Base-by-base conservation (phyloP, 2,888 invertebrate species). In the Trissonchulus latispiculum region DNA sequence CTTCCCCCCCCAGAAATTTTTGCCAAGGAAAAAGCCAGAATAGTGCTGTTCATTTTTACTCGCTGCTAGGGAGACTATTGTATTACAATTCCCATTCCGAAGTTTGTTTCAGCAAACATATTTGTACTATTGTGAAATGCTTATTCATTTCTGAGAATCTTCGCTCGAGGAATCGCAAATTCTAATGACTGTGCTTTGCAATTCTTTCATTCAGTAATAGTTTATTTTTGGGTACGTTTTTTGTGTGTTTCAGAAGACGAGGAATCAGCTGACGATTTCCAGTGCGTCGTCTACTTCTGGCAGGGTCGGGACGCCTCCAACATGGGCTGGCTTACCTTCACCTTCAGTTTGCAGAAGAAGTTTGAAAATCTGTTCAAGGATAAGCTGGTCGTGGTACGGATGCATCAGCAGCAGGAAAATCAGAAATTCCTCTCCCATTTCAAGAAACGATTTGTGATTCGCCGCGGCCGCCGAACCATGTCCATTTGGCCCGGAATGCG, bases 251-350 rank as follows among this genome's bases (percentile, higher is more conserved):
- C 48, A 48, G 48, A 23, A 23, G 48, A 48, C 48, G 48, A 48
- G 8, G 48, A 48, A 23, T 36, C 70, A 8, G 28, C 31, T 80
- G 89, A 89, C 78, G 90, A 90, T 81, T 91, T 90, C 80, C 92
- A 93, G 81, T 95, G 95, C 86, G 92, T 95, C 69, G 96, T 97
- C n/a, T 99, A 99, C 86, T 99, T 99, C 87, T 99, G 99, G 99
- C 99, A 99, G 86, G 97, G 97, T 0, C 80, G 88, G 37, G 91
- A 94, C 81, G 97, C 97, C 1, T 90, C 91, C 76, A 97, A 99
- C 85, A 99, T 99, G 96, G 99, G 97, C 74, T 99, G 97, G 96
- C 87, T 99, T 0, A 97, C 95, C 0, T 99, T 99, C 85, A 97
- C 97, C 0, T 99, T 99, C 85, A 95, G 93, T 80, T 76, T 83